These are phyloP conservation scores for Henricia sp. DNA, from an alignment of 53 echinoderm and acorn worm species.

Conservation along the genomic window DNA sequence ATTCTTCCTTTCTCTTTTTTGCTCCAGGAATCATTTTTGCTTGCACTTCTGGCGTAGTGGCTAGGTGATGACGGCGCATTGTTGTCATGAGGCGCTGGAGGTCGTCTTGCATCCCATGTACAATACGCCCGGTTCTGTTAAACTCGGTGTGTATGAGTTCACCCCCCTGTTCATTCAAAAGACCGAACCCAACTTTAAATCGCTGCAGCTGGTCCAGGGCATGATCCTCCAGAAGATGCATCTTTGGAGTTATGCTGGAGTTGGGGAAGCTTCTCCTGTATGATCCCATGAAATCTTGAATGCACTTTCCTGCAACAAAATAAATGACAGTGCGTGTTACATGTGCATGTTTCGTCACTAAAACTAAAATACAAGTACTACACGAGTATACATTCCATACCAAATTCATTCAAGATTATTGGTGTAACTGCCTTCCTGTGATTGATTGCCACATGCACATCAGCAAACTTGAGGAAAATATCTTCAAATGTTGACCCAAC, in stretches of 20 bases:
- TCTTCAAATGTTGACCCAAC: constrained; percentile 6
- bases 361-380: background rate
- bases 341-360: background rate
- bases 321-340: background rate
- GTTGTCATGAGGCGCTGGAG: constrained; percentile 18
- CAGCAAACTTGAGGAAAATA: constrained; percentile 30
- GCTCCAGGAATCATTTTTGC: background rate
- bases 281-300: constrained; percentile 25
- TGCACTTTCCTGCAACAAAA: constrained; percentile 2
- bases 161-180: constrained; percentile 55
- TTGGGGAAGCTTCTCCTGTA: constrained; percentile 30
- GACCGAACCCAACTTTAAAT: constrained; percentile 39
- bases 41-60: constrained; percentile 25
- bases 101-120: constrained; percentile 30
- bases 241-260: constrained; percentile 41
- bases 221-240: constrained; percentile 52
- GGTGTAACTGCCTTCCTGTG: constrained; percentile 1
- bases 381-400: background rate
- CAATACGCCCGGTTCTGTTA: constrained; percentile 33
- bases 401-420: background rate
- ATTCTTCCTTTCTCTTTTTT: constrained; percentile 2
- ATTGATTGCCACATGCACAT: constrained; percentile 11
- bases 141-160: constrained; percentile 53
- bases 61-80: constrained; percentile 19
- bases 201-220: constrained; percentile 1